A percentile compares a stretch with the other conserved stretches of the same genome.
phyloP scores from a whole-genome alignment of 2,888 invertebrate species.

The Eubasilissa splendida region DNA sequence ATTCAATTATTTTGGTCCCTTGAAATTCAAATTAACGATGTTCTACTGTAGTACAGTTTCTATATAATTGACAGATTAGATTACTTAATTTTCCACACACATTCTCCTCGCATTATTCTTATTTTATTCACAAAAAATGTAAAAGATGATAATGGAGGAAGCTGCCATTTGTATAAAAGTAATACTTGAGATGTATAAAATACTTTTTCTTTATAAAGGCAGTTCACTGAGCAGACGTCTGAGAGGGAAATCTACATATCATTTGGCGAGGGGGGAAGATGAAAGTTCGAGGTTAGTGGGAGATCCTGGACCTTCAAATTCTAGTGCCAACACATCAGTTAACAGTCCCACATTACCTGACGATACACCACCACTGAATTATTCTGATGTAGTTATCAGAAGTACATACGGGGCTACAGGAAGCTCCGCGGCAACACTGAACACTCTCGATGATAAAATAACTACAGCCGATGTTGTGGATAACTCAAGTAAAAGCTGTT shows the following conservation, averaged over 20 bases:
- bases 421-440: conserved; percentile 62
- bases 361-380: conserved; percentile 61
- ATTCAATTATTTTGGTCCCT: too few species aligned
- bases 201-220: conserved; percentile 64
- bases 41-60: too few species aligned
- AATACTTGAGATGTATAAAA: too few species aligned
- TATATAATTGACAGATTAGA: too few species aligned
- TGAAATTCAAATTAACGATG: too few species aligned
- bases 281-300: conserved; percentile 72
- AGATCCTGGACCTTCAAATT: conserved; percentile 64
- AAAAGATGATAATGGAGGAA: too few species aligned
- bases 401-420: conserved; percentile 68
- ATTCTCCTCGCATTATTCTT: too few species aligned
- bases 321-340: conserved; percentile 65
- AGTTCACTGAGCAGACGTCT: conserved; percentile 85
- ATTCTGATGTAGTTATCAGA: conserved; percentile 59
- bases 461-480: conserved; percentile 29
- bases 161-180: too few species aligned
- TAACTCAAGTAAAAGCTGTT: conserved; percentile 50
- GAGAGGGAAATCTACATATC: conserved; percentile 84
- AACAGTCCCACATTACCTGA: conserved; percentile 59
- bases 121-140: too few species aligned
- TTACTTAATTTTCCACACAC: too few species aligned
- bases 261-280: conserved; percentile 79
- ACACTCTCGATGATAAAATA: conserved; percentile 27